Evolutionary conservation across 2,888 invertebrate genomes (phyloP), one percentile per base, ranked within the genome.

Genomic region (Nomada ferruginata): DNA sequence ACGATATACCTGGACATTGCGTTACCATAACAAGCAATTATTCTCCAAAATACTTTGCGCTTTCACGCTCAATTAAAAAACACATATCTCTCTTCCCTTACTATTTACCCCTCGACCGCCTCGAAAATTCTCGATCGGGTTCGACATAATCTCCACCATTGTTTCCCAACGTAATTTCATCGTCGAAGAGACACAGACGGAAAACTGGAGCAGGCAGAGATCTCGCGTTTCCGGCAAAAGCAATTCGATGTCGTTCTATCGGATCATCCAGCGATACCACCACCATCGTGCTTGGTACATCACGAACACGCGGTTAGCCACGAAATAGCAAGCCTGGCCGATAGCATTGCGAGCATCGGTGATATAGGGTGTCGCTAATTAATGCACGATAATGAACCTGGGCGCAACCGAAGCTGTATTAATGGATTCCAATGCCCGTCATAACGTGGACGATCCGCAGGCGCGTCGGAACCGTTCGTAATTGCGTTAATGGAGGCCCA

Each of bases 311-410:
- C 83, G 89, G 90, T 90, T 91, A 86, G 87, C 89, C 90, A 84
- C 90, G 87, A 88, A 91, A 92, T 90, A 90, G 90, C 87, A 83
- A 88, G 79, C 85, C 78, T 53, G 52, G 76, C 20, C 87, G 88
- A 88, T 88, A 86, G 82, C 86, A 86, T 83, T 85, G 84, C 85
- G 76, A 79, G 78, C 83, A 79, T 83, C 76, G 83, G 87, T 89
- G 90, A 90, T 91, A 90, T 89, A 91, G 89, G 86, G 86, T 90
- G 88, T 90, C 87, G 90, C 90, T 92, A 92, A 92, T 92, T 92
- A 92, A 92, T 92, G 90, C 89, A 91, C 91, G 90, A 90, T 92
- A 92, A 92, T 92, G 92, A 92, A 92, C 91, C 90, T 84, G 89
- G 85, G 89, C 89, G 86, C 80, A 86, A 87, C 85, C 88, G 86